Base-by-base conservation (phyloP, 2,888 invertebrate species). In the Papilio demoleus region DNA sequence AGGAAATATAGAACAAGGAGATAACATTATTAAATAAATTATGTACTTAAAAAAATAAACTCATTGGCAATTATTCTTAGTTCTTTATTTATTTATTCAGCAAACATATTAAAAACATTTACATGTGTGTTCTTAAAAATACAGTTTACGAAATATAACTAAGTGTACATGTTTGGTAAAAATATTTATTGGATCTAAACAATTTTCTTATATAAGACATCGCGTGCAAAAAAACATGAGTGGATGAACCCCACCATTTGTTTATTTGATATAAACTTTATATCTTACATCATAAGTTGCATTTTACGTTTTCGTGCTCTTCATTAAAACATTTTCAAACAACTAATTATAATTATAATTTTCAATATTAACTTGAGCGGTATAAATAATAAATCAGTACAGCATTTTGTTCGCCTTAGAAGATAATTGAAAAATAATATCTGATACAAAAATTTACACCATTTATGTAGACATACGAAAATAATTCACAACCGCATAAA, bases 101-200 rank as follows among this genome's bases (percentile, higher is more conserved):
- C 50, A 68, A 65, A 50, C 34, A 17, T 42, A 59, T 38, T 40
- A 68, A 68, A 64, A 68, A 56, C 63, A 53, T 38, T 36, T 31
- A 45, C 34, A 38, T 40, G 36, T 27, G 66, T 40, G 24, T 11
- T 42, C 56, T 31, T 17, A 31, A 40, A 22, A 62, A 62, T 45
- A 56, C 42, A 24, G n/a, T 60, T 56, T 36, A 67, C 45, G 62
- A 67, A 56, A 62, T 45, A 62, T 56, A 56, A 24, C 56, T 36
- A 40, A 53, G 6, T 40, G 56, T 36, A 45, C 63, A 61, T 42
- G 61, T 58, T 66, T 31, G 5, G 22, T 59, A 45, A 59, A 42
- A 61, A 40, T 70, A 68, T 67, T 64, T 70, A 70, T 58, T 67
- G 38, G 47, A 40, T 68, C 63, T 59, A 64, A 59, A 17, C 31